Evolutionary conservation across 1,140 invertebrate species (phyloP), one percentile per base, ranked within the genome.

Genomic region (Cecropterus lyciades): DNA sequence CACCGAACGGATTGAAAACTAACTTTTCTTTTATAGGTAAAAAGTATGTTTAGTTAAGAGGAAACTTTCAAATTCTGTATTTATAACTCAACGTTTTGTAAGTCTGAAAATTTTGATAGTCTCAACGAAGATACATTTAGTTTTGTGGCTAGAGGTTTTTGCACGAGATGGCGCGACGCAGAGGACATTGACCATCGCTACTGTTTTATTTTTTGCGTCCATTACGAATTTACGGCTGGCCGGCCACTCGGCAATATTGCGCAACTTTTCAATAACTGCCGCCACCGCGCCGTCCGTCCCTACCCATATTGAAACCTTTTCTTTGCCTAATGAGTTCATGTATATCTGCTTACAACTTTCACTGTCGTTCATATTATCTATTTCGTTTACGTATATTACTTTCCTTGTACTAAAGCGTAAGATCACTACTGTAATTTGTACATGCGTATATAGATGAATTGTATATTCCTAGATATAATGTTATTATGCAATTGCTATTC

Each of bases 261-360:
- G 79, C 79, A 85, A 89, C 80, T 89, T 91, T 91, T 89, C 89
- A 91, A 91, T 91, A 91, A 87, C 86, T 82, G 79, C 75, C 72
- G 69, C 52, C 72, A 75, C 74, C 70, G 73, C 75, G 64, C 64
- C 66, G 65, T 40, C 74, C 77, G 74, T 68, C 80, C 77, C 82
- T 80, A 78, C 70, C 78, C 72, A 85, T 91, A 88, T 91, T 88
- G 80, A 81, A 91, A 84, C 81, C 80, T 83, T 82, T 83, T 79
- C 81, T 81, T 82, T 80, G 63, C 78, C 72, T 78, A 77, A 84
- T 85, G 84, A 84, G 69, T 75, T 77, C 57, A 51, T 64, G 55
- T 37, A 37, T 70, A 65, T 62, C 65, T 59, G 51, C 52, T 74
- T 70, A 67, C 62, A 48, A 46, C 66, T 66, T 55, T 48, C n/a